Evolutionary conservation across 2,113 vertebrate species (phyloP).

Genomic region (Sprattus sprattus): DNA sequence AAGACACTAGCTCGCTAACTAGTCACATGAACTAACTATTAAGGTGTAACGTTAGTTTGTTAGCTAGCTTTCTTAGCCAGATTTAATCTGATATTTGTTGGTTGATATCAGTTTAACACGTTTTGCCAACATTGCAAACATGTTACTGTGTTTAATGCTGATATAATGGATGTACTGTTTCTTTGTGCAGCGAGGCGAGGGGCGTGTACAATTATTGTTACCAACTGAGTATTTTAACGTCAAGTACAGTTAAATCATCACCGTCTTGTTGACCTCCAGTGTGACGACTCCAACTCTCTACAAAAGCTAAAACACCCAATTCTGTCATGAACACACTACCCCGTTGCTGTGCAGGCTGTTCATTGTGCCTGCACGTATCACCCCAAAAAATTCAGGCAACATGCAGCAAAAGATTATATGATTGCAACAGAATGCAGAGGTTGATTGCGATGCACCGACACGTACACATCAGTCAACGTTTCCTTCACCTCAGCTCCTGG

Average conservation of each 20-base stretch:
- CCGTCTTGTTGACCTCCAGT: conserved; percentile 15
- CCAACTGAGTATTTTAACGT: neutral
- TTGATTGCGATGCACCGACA: neutral
- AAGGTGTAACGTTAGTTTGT: neutral
- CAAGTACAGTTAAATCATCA: conserved; percentile 15
- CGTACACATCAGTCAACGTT: neutral
- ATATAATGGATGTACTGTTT: neutral
- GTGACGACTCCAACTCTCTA: neutral
- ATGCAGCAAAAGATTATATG: neutral
- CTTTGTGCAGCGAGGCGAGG: neutral
- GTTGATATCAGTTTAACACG: neutral
- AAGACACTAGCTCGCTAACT: neutral
- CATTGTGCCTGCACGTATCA: neutral
- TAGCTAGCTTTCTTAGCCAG: neutral
- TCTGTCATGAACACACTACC: neutral
- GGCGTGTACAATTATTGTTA: conserved; percentile 14
- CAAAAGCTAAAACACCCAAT: neutral
- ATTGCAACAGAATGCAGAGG: conserved; percentile 13
- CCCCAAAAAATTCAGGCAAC: neutral
- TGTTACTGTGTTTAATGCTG: neutral
- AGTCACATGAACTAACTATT: conserved; percentile 3
- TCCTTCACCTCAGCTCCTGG: neutral
- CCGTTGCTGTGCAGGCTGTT: neutral
- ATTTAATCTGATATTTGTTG: neutral
- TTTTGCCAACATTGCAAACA: neutral